phyloP scores from a whole-genome alignment of 1,140 invertebrate species.

The Anastrepha ludens region DNA sequence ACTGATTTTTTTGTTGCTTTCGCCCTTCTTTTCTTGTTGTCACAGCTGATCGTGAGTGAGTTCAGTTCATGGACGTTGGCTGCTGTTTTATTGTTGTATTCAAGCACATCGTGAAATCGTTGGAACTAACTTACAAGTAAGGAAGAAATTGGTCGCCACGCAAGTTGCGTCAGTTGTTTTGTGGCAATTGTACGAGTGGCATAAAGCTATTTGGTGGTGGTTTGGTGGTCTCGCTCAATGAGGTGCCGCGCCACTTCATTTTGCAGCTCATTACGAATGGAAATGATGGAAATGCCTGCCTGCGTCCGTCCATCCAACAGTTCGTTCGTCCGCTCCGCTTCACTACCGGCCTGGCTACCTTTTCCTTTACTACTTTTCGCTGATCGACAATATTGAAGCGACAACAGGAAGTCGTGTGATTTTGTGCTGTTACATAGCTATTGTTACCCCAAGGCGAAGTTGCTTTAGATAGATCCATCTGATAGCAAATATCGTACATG shows the following conservation, averaged over 20 bases:
- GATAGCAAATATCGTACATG: neutral
- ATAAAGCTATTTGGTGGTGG: neutral
- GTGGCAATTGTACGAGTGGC: neutral
- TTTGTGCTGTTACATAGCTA: neutral
- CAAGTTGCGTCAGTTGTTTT: conserved; percentile 30
- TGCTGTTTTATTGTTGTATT: neutral
- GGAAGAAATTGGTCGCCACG: neutral
- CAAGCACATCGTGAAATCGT: conserved; percentile 17
- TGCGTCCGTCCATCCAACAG: conserved; percentile 29
- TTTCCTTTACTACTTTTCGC: neutral
- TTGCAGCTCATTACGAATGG: conserved; percentile 53
- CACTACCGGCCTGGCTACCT: neutral
- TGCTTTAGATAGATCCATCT: neutral
- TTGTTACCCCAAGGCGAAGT: neutral
- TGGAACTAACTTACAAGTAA: conserved; percentile 20
- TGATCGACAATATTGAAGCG: conserved; percentile 48
- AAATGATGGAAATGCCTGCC: conserved; percentile 50
- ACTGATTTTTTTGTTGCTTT: conserved; percentile 9
- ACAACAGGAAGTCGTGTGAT: conserved; percentile 49
- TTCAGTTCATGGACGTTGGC: conserved; percentile 26
- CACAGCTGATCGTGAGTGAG: conserved; percentile 50
- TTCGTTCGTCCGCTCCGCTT: conserved; percentile 18
- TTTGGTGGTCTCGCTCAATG: conserved; percentile 5
- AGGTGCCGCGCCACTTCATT: conserved; percentile 21
- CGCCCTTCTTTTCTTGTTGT: conserved; percentile 21